Percentiles rank a stretch among this genome's conserved stretches.
These are phyloP conservation scores for Torymus tubicola DNA, from an alignment of 2,888 invertebrate species.

Conservation along the genomic window DNA sequence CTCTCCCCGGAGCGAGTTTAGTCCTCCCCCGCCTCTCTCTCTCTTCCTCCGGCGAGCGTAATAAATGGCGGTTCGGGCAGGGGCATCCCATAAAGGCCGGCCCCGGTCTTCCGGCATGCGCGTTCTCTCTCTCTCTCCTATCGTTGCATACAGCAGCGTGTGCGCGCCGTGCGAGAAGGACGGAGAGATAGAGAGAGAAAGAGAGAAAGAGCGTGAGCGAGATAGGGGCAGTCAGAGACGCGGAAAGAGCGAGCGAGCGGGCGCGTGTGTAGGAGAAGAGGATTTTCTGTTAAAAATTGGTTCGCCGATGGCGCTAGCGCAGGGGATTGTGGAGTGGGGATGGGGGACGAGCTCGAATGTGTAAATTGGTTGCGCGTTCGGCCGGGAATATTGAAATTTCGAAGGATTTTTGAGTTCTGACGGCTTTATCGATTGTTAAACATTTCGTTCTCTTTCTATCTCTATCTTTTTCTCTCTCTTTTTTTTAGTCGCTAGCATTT, in stretches of 20 bases:
- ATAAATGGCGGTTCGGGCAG: slow-evolving; percentile 51
- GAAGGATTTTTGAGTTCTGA: too few relatives aligned
- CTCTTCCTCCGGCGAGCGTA: slow-evolving; percentile 24
- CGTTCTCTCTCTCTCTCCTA: slow-evolving; percentile 4
- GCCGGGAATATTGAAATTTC: too few relatives aligned
- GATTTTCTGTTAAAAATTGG: slow-evolving; percentile 43
- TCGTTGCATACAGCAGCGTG: slow-evolving; percentile 22
- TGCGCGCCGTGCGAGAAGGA: slow-evolving; percentile 10
- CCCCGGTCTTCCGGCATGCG: slow-evolving; percentile 25
- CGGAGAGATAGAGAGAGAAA: slow-evolving; percentile 50
- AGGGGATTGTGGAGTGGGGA: too few relatives aligned
- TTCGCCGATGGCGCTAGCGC: neutral
- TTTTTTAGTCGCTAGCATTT: too few relatives aligned
- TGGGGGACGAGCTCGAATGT: neutral
- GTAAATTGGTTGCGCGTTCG: too few relatives aligned
- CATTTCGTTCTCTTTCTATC: too few relatives aligned
- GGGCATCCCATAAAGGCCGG: slow-evolving; percentile 43
- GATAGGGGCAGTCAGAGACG: slow-evolving; percentile 43
- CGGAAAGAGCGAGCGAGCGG: slow-evolving; percentile 40
- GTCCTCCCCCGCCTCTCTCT: neutral
- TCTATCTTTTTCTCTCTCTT: too few relatives aligned
- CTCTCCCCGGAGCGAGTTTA: slow-evolving; percentile 35
- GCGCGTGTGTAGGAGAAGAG: slow-evolving; percentile 7
- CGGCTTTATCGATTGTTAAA: too few relatives aligned
- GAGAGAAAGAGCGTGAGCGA: slow-evolving; percentile 51